Evolutionary conservation across 2,113 vertebrate genomes (phyloP).

Genomic region (Nerophis ophidion): DNA sequence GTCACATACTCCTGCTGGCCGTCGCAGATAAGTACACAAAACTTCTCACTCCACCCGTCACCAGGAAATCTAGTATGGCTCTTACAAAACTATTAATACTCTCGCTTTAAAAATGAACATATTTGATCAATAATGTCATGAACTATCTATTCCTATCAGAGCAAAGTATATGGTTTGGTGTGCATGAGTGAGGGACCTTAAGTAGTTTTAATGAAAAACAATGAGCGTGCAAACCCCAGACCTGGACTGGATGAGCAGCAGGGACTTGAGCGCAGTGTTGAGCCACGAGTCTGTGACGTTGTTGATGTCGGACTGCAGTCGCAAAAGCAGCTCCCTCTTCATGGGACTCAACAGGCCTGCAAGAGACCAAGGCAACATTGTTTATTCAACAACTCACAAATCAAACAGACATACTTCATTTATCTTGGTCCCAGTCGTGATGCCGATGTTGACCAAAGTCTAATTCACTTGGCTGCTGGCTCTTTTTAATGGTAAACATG

Average conservation of each 20-base stretch:
- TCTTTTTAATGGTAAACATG: neutral
- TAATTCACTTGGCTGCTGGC: neutral
- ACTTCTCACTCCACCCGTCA: no score
- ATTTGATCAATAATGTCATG: no score
- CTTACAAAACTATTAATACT: no score
- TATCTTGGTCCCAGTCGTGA: neutral
- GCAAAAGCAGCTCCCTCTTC: constrained; percentile 85
- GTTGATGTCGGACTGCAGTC: constrained; percentile 88
- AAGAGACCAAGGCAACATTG: neutral
- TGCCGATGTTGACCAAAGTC: neutral
- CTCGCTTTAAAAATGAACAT: no score
- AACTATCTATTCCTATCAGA: no score
- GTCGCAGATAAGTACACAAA: no score
- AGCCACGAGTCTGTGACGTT: constrained; percentile 94
- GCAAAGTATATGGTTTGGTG: neutral
- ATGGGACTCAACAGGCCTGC: constrained; percentile 87
- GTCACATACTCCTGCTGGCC: no score
- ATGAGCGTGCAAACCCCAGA: constrained; percentile 40
- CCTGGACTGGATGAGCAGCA: constrained; percentile 95
- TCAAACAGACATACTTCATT: neutral
- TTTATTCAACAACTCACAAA: neutral
- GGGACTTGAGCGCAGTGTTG: constrained; percentile 90
- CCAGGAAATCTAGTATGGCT: no score
- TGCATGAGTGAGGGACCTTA: neutral
- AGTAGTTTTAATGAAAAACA: neutral